Base-by-base conservation (phyloP, 2,888 invertebrate species). In the Aphidius colemani region DNA sequence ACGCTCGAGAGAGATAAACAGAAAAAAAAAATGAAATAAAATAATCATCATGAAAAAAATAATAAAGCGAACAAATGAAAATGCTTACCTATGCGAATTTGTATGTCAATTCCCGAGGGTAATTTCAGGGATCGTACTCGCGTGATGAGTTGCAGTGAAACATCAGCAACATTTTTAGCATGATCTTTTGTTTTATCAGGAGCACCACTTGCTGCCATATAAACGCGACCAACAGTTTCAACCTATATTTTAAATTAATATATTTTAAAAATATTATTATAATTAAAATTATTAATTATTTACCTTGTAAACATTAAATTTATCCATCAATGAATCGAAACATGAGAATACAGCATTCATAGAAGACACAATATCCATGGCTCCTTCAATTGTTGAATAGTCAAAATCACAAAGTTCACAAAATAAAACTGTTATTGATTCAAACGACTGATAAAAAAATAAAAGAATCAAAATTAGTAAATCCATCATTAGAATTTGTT, bases 121-220 rank as follows among this genome's bases (percentile, higher is more conserved):
- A 89, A 83, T 67, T 86, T 86, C 5, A 93, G 84, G 44, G 87
- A 85, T 53, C 89, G 88, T 1, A 93, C 87, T 58, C 90, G 88
- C 10, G 87, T 85, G 6, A 91, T 85, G 73, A 95, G 88, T 67
- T 91, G 89, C 10, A 95, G 83, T 0, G 94, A 90, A 6, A 94
- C 88, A 74, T 91, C 90, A 2, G 92, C 91, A 10, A 93, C 89
- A 68, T 91, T 88, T 66, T 88, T 86, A 0, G 94, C 92, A 80
- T 96, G 95, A 11, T 87, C 82, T 2, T 88, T 86, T 50, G 88
- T 87, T 51, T 88, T 84, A 76, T 95, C 93, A 0, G 95, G 95
- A 1, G 92, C 92, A 0, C 96, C 96, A 53, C 94, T 93, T 6
- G 94, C 95, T 45, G 93, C 89, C 95, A 96, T 95, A 81, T 96